Evolutionary conservation across 2,888 invertebrate species (phyloP), one percentile per base, ranked within the genome.

Genomic region (Myathropa florea): DNA sequence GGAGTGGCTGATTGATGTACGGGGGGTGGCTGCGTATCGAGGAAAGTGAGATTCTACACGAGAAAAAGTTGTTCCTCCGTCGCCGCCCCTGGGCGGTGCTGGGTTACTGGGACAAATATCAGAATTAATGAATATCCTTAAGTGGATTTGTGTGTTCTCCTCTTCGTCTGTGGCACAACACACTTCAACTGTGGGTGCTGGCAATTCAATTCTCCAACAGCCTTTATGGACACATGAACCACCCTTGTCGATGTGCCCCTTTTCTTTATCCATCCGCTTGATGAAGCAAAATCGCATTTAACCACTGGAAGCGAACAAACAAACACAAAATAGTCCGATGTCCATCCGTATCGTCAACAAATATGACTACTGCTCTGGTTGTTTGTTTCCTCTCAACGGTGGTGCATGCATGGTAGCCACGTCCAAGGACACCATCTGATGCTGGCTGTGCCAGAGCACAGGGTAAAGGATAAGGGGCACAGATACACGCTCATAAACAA

Each of bases 141-240:
- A 79, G 83, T 70, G 73, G 70, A 80, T 75, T 83, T 79, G 26
- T 53, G 23, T 79, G 83, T 79, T 68, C 55, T 21, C 21, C 24
- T 30, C 26, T 12, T 36, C 21, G 65, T 18, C 60, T 39, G 28
- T 24, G 24, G 59, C 59, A 36, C 18, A 67, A 39, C 36, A 55
- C 33, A 39, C 33, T 36, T 9, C 36, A 14, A 65, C 46, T 24
- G 18, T 39, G 33, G 36, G 30, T 33, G 33, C 12, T 28, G 61
- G 10, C 39, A 24, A 24, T 70, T 10, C 30, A 67, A 55, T 57
- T 63, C 36, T 24, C 21, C 55, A n/a, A n/a, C n/a, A 14, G 39
- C 14, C 14, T 36, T 14, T 39, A n/a, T 39, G 14, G 46, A 18
- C 46, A 18, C 18, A 46, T 18, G 46, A 46, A 4, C n/a, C 46